Evolutionary conservation across 2,888 invertebrate species (phyloP).

Genomic region (Caenorhabditis macrosperma): DNA sequence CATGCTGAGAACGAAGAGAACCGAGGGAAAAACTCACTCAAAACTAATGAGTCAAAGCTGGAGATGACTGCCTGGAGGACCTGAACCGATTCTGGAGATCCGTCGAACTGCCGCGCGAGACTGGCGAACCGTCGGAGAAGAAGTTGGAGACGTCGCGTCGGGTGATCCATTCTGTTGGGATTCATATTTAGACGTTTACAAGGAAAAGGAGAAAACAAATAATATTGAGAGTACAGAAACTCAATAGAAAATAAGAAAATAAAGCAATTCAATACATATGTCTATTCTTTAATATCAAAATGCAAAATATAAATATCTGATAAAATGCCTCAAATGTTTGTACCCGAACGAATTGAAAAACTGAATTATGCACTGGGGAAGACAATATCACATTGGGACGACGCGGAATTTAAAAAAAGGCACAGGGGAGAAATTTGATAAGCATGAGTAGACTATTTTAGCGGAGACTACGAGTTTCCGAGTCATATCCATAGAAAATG

Average conservation of each 20-base stretch:
- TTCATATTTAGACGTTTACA: background rate
- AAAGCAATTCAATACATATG: background rate
- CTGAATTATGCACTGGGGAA: constrained; percentile 17
- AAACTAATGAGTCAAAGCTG: background rate
- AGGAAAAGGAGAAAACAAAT: background rate
- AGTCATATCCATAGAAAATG: constrained; percentile 57
- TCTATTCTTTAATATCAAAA: background rate
- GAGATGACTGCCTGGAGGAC: background rate
- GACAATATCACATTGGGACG: constrained; percentile 9
- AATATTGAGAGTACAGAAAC: background rate
- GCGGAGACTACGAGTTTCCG: background rate
- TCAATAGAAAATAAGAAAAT: background rate
- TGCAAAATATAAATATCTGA: background rate
- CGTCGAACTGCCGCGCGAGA: constrained; percentile 4
- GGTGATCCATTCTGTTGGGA: constrained; percentile 2
- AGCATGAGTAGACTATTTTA: constrained; percentile 1
- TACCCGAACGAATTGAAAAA: constrained; percentile 17
- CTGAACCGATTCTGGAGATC: background rate
- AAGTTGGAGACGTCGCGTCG: constrained; percentile 12
- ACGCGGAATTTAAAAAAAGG: constrained; percentile 3
- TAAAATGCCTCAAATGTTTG: background rate
- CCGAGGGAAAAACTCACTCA: constrained; percentile 6
- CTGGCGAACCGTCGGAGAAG: background rate
- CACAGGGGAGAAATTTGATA: background rate
- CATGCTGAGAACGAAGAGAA: too few relatives aligned